Conservation (phyloP, 2,888 invertebrate genomes). For the Octonoba sinensis region DNA sequence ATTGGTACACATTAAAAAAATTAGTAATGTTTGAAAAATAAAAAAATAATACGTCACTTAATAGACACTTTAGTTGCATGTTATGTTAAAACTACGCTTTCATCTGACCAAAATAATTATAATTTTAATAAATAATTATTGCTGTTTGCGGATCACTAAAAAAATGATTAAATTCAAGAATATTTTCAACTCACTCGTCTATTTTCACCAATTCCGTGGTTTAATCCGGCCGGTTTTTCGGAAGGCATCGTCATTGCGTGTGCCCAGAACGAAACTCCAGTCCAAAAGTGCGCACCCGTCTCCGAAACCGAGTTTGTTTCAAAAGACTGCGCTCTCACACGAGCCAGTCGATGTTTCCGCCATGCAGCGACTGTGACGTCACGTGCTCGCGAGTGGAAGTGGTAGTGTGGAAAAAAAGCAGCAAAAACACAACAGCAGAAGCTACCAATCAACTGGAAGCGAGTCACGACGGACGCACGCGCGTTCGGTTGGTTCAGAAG, state of each 20-base stretch:
- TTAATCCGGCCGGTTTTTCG: slow-evolving; percentile 22
- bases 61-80: too few relatives aligned
- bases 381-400: slow-evolving; percentile 8
- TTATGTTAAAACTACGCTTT: too few relatives aligned
- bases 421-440: neutral
- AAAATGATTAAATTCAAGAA: too few relatives aligned
- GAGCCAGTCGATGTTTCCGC: neutral
- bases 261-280: too few relatives aligned
- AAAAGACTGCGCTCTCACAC: slow-evolving; percentile 4
- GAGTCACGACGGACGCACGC: slow-evolving; percentile 9
- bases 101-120: too few relatives aligned
- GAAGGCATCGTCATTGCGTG: slow-evolving; percentile 16
- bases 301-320: neutral
- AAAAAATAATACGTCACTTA: too few relatives aligned
- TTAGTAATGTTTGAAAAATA: too few relatives aligned
- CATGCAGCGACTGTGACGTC: slow-evolving; percentile 6
- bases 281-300: neutral
- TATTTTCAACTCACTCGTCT: slow-evolving; percentile 7
- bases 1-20: too few relatives aligned
- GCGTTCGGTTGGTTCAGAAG: slow-evolving; percentile 26
- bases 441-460: slow-evolving; percentile 37
- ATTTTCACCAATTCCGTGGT: slow-evolving; percentile 10
- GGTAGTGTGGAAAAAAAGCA: neutral
- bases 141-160: too few relatives aligned
- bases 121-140: too few relatives aligned